Evolutionary conservation across 2,888 invertebrate genomes (phyloP).

Genomic region (Amblyjoppa fuscipennis): DNA sequence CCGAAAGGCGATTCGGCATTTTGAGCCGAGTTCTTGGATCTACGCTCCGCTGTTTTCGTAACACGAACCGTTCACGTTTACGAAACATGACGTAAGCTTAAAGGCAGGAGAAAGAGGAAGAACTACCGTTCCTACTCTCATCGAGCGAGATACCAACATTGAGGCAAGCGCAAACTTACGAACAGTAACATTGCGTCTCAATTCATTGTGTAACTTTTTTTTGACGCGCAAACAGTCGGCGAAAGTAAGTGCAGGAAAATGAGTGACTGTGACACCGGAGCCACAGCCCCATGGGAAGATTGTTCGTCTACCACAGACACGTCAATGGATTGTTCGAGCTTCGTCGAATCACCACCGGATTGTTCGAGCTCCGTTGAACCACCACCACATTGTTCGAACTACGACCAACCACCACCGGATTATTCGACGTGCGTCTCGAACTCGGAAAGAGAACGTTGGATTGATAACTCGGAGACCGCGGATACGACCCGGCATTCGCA

Average conservation of each 20-base stretch:
- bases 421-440: neutral
- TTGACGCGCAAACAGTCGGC: neutral
- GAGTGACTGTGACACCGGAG: neutral
- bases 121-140: neutral
- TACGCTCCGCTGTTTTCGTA: too few relatives aligned
- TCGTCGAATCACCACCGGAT: too few relatives aligned
- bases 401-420: neutral
- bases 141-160: neutral
- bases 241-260: neutral
- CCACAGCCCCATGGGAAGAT: neutral
- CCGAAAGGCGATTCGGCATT: too few relatives aligned
- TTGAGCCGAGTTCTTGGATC: too few relatives aligned
- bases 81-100: too few relatives aligned
- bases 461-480: neutral
- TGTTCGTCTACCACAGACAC: neutral
- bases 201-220: neutral
- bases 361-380: too few relatives aligned
- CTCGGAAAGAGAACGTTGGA: too few relatives aligned
- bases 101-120: neutral
- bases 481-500: neutral
- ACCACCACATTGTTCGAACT: neutral
- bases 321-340: neutral
- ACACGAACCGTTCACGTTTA: too few relatives aligned
- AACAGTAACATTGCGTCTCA: neutral
- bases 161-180: neutral